These are phyloP conservation scores for Meta bourneti DNA, from an alignment of 2,888 invertebrate species.

Conservation along the genomic window DNA sequence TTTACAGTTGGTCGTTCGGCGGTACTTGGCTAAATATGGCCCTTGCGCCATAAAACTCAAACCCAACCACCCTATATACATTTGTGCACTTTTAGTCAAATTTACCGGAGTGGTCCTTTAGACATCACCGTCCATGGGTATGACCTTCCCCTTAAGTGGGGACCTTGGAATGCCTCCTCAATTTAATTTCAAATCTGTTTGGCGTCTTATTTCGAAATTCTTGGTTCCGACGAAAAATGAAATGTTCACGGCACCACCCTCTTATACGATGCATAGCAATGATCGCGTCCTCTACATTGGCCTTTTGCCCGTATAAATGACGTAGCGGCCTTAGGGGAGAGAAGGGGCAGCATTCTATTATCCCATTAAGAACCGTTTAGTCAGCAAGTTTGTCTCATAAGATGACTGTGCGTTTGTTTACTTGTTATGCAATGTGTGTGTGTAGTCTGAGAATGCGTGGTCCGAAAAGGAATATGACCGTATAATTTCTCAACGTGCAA, in stretches of 20 bases:
- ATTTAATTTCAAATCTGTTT: neutral
- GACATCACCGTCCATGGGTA: neutral
- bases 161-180: neutral
- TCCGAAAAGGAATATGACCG: neutral
- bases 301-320: constrained; percentile 51
- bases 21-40: too few species aligned
- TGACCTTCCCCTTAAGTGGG: neutral
- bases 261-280: neutral
- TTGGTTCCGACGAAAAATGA: too few species aligned
- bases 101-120: too few species aligned
- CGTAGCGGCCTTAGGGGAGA: neutral
- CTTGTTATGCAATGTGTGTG: neutral
- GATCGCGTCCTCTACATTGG: constrained; percentile 70
- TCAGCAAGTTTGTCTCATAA: neutral
- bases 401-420: neutral
- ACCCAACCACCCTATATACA: too few species aligned
- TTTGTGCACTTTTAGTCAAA: too few species aligned
- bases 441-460: neutral
- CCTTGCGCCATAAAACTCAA: too few species aligned
- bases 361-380: neutral
- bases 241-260: neutral
- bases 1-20: too few species aligned
- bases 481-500: neutral
- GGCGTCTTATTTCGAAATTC: neutral
- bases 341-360: neutral